Evolutionary conservation across 2,888 invertebrate genomes (phyloP), one percentile per base, ranked within the genome.

Genomic region (Macrophya alboannulata): DNA sequence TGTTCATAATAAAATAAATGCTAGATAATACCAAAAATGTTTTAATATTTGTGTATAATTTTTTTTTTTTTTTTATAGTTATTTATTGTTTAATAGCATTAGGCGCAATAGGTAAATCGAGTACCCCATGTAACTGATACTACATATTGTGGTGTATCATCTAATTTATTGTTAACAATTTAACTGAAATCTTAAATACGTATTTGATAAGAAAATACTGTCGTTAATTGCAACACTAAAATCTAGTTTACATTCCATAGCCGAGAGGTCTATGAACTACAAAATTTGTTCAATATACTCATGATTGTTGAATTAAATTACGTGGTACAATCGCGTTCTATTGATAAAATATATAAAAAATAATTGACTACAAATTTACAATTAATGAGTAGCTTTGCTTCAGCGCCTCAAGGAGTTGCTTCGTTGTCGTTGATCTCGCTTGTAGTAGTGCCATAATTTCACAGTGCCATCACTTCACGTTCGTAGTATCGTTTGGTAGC

Each of bases 1-100:
- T 91, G 90, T 93, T 92, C 90, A 91, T 93, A 93, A 92, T 92
- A 93, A 93, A 93, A 93, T 93, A 92, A 92, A 93, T 93, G 92
- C 92, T 93, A 93, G 92, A 91, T 92, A 93, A 93, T 91, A 92
- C 92, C 92, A 92, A 93, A 91, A 89, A 89, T 90, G 88, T 91
- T 90, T 89, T 84, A 71, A 89, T 90, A 88, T 89, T 87, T 88
- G 83, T 88, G 72, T 74, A 72, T 84, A 74, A 84, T 55, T 31
- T 74, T 74, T 79, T 88, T 88, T 87, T 87, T 86, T 82, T 84
- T 79, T 86, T 87, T 87, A 85, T 83, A 82, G 85, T 84, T 77
- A 55, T n/a, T 86, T 88, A 86, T 85, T 87, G 59, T 83, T 89
- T 90, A 91, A 89, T 89, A 89, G 87, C 88, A 87, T 89, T 89